Percentiles rank a stretch among this genome's conserved stretches.
phyloP scores from a whole-genome alignment of 2,113 vertebrate genomes.

The Pipra filicauda region DNA sequence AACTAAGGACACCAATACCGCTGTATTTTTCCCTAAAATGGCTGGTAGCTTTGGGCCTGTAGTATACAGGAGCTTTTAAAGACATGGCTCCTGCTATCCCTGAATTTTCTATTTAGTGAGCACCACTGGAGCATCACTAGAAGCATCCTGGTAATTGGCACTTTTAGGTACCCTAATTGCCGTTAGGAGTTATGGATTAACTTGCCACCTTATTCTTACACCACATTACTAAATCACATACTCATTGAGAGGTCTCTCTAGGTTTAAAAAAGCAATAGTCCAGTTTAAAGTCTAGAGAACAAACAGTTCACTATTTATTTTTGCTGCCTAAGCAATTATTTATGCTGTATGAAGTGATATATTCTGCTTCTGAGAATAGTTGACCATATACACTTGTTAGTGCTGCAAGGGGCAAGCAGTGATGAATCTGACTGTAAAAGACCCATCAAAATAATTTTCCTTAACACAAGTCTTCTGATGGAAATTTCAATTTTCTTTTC shows the following conservation, averaged over 20 bases:
- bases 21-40: not conserved
- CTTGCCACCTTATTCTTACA: not conserved
- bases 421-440: not conserved
- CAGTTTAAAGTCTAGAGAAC: not conserved
- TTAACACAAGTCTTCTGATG: not conserved
- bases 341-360: not conserved
- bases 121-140: not conserved
- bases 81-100: not conserved
- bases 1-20: not conserved
- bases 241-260: not conserved
- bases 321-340: not conserved
- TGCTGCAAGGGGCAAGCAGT: not conserved
- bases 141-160: not conserved
- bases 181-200: not conserved
- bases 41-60: not conserved
- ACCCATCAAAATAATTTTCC: not conserved
- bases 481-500: not conserved
- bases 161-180: not conserved
- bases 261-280: not conserved
- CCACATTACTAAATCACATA: not conserved
- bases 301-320: not conserved
- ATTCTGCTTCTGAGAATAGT: not conserved
- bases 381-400: not conserved
- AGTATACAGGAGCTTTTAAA: not conserved
- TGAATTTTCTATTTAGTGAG: not conserved